Percentiles rank a stretch among this genome's conserved stretches.
These are phyloP conservation scores for Andrena bicolor DNA, from an alignment of 2,888 invertebrate genomes.

Conservation along the genomic window DNA sequence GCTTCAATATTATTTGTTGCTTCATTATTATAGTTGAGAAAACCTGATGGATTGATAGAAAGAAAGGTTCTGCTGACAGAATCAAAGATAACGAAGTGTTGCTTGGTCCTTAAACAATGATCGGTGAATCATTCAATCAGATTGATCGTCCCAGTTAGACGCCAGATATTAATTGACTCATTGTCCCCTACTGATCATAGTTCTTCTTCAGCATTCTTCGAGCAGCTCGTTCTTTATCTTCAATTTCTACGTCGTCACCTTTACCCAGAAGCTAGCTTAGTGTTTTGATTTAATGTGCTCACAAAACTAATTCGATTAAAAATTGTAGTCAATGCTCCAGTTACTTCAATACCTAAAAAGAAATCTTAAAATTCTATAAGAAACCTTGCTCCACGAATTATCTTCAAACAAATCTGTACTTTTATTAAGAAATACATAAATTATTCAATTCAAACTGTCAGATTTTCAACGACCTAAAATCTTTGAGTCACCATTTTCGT, in stretches of 20 bases:
- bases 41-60: too few species aligned
- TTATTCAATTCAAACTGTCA: too few species aligned
- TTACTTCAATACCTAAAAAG: not conserved
- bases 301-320: not conserved
- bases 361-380: not conserved
- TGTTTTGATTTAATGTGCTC: not conserved
- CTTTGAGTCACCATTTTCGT: too few species aligned
- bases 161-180: constrained; percentile 65
- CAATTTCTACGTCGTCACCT: not conserved
- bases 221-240: not conserved
- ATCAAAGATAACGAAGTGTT: constrained; percentile 44
- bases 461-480: not conserved
- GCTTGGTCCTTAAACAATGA: constrained; percentile 61
- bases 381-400: too few species aligned
- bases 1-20: not conserved
- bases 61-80: not conserved
- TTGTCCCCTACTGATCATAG: constrained; percentile 58
- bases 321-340: not conserved
- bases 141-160: constrained; percentile 66
- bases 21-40: not conserved
- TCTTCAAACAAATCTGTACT: too few species aligned
- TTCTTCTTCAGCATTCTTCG: constrained; percentile 42
- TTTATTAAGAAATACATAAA: too few species aligned
- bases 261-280: not conserved
- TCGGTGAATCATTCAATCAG: constrained; percentile 61